phyloP scores from a whole-genome alignment of 2,888 invertebrate genomes.

The Agrilus biguttatus region DNA sequence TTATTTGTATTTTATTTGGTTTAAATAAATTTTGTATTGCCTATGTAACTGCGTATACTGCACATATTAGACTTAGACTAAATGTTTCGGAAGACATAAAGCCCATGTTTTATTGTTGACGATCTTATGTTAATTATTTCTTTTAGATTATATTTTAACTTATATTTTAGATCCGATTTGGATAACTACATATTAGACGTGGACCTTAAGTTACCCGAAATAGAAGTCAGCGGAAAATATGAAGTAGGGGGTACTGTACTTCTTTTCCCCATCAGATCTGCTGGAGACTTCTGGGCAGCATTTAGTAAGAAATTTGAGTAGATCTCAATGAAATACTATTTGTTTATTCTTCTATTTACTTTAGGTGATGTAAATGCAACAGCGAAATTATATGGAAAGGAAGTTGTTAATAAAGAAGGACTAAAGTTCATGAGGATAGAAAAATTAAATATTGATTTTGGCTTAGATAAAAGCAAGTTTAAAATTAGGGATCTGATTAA shows the following conservation, averaged over 20 bases:
- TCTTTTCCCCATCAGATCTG: constrained; percentile 62
- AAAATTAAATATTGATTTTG: constrained; percentile 55
- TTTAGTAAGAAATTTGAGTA: constrained; percentile 43
- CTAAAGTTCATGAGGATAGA: constrained; percentile 55
- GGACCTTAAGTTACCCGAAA: constrained; percentile 47
- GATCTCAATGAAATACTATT: background rate
- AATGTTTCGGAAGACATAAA: no score
- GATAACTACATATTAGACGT: constrained; percentile 46
- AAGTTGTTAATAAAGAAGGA: constrained; percentile 39
- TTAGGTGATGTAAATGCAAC: constrained; percentile 57
- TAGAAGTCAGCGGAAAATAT: constrained; percentile 61
- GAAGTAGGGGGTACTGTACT: constrained; percentile 66
- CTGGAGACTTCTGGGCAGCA: constrained; percentile 68
- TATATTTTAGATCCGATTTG: constrained; percentile 38
- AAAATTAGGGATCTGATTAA: constrained; percentile 58
- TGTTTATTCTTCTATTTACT: constrained; percentile 14
- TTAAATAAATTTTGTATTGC: no score
- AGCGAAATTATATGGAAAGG: constrained; percentile 55
- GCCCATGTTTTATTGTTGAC: no score
- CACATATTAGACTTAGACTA: no score
- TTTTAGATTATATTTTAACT: no score
- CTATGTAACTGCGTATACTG: no score
- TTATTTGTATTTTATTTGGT: no score
- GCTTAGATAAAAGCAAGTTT: constrained; percentile 53
- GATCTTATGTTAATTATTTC: no score